Evolutionary conservation across 2,113 vertebrate genomes (phyloP), one percentile per base, ranked within the genome.

Genomic region (Proteles cristata): DNA sequence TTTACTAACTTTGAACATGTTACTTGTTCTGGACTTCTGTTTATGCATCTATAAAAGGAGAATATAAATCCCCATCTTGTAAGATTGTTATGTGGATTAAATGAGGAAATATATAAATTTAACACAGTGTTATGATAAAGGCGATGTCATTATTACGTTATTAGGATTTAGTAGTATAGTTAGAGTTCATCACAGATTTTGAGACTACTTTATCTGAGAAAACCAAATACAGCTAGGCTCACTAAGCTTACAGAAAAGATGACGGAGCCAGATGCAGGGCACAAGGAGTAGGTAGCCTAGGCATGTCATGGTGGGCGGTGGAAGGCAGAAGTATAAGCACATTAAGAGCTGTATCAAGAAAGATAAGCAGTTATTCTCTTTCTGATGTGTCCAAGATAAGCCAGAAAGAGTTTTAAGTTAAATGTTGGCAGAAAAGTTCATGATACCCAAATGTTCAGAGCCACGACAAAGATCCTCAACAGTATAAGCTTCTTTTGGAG

Each of bases 401-500:
- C 10, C 71, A n/a, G 45, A 84, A 79, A 84, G 39, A 94, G 33
- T 68, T 84, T 79, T 71, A 94, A 92, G 80, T 85, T 79, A 92
- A 77, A 92, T 82, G 43, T 35, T 65, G 53, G 93, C 53, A 66
- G 71, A 55, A 69, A 77, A 43, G 33, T 95, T 92, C 58, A 86
- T 16, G 53, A 77, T 31, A 68, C 12, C 16, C 15, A 65, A 65
- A 28, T 31, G 3, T 66, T 96, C 50, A 68, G 81, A 90, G 53
- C 25, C 83, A 83, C 66, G 85, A 76, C 11, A 91, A 80, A 48
- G 58, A 89, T 50, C 39, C 71, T 25, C 84, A 82, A 63, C 1
- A 26, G 31, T 63, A 9, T 58, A 45, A 89, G 43, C 58, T 65
- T 55, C 43, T 23, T 65, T 86, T 77, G 26, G 43, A 92, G 35